Evolutionary conservation across 2,113 vertebrate species (phyloP).

Genomic region (Lepisosteus oculatus): DNA sequence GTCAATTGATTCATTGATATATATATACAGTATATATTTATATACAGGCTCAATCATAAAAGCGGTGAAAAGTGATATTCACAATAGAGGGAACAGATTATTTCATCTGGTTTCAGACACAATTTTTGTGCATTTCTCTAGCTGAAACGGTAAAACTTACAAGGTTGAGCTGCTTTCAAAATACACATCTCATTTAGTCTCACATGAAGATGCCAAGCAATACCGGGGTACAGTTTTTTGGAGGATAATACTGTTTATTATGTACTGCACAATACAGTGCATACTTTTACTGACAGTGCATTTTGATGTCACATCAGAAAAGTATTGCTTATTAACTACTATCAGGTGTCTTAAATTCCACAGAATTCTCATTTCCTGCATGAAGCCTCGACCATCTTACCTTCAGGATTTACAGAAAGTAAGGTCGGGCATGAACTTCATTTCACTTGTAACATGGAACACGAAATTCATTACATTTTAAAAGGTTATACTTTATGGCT

Average conservation of each 20-base stretch:
- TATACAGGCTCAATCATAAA: neutral
- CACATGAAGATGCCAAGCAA: too few relatives aligned
- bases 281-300: slow-evolving; percentile 33
- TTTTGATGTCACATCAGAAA: slow-evolving; percentile 67
- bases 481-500: neutral
- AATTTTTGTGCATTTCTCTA: too few relatives aligned
- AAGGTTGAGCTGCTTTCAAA: too few relatives aligned
- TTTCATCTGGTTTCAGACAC: too few relatives aligned
- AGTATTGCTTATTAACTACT: slow-evolving; percentile 67
- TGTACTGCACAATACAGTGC: neutral
- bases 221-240: too few relatives aligned
- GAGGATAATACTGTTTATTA: too few relatives aligned
- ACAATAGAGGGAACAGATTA: neutral
- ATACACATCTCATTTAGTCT: too few relatives aligned
- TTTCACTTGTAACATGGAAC: slow-evolving; percentile 11
- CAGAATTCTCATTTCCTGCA: slow-evolving; percentile 65
- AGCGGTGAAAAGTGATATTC: neutral
- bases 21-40: neutral
- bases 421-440: slow-evolving; percentile 44
- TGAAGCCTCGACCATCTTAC: slow-evolving; percentile 10
- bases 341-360: slow-evolving; percentile 71
- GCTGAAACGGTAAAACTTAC: too few relatives aligned
- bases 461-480: slow-evolving; percentile 18
- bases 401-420: slow-evolving; percentile 5
- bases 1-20: slow-evolving; percentile 6